These are phyloP conservation scores for Rana temporaria DNA, from an alignment of 2,113 vertebrate genomes.

Conservation along the genomic window DNA sequence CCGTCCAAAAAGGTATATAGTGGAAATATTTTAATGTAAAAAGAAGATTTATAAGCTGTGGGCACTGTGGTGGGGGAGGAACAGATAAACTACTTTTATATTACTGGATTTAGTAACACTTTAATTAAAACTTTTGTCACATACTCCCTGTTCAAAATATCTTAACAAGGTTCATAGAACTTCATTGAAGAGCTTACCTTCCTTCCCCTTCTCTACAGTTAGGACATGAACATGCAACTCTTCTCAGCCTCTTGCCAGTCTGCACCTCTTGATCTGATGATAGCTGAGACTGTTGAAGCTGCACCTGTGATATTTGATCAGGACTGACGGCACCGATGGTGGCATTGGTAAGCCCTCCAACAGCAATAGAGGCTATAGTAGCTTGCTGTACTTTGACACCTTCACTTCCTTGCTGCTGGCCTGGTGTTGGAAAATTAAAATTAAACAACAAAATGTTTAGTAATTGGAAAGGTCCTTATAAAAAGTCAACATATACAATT, in stretches of 20 bases:
- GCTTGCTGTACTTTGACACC: slow-evolving; percentile 89
- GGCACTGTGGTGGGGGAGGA: too few relatives aligned
- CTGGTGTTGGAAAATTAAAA: slow-evolving; percentile 77
- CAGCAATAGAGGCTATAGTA: slow-evolving; percentile 89
- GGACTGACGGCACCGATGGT: slow-evolving; percentile 90
- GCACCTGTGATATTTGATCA: slow-evolving; percentile 92
- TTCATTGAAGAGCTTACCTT: slow-evolving; percentile 74
- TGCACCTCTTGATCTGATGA: slow-evolving; percentile 91
- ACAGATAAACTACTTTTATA: too few relatives aligned
- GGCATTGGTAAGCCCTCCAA: slow-evolving; percentile 89
- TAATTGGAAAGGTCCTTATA: too few relatives aligned
- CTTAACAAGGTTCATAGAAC: too few relatives aligned
- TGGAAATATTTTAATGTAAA: too few relatives aligned
- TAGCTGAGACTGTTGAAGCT: slow-evolving; percentile 86
- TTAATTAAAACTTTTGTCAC: too few relatives aligned
- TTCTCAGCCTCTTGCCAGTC: slow-evolving; percentile 91
- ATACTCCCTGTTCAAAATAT: too few relatives aligned
- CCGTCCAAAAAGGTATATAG: too few relatives aligned
- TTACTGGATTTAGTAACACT: too few relatives aligned
- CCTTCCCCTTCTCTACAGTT: slow-evolving; percentile 98
- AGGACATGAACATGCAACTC: slow-evolving; percentile 96
- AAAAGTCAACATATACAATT: not conserved
- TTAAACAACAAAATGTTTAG: not conserved
- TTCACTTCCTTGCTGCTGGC: slow-evolving; percentile 93
- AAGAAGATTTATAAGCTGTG: too few relatives aligned